These are phyloP conservation scores for Cyrtonyx montezumae DNA, from an alignment of 2,113 vertebrate genomes.

Conservation along the genomic window DNA sequence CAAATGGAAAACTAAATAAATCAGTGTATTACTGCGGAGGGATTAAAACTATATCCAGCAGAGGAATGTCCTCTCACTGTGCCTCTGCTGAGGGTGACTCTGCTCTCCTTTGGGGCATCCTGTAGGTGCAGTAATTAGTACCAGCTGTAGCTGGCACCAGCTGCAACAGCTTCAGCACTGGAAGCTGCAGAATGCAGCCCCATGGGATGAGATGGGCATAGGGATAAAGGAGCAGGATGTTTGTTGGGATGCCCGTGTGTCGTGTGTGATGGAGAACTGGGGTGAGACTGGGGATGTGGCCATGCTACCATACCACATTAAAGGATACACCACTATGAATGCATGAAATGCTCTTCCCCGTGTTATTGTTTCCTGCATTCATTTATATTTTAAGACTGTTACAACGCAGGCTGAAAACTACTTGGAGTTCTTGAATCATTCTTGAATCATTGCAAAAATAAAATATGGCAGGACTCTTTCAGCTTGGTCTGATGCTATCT, in stretches of 20 bases:
- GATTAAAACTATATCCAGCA: background rate
- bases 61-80: background rate
- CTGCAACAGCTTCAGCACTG: background rate
- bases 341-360: background rate
- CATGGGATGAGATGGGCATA: fast-evolving
- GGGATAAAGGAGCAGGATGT: background rate
- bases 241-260: background rate
- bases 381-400: constrained; percentile 1
- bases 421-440: background rate
- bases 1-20: constrained; percentile 29
- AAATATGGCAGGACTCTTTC: background rate
- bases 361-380: background rate
- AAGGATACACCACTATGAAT: background rate
- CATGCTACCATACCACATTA: background rate
- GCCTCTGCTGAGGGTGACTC: background rate
- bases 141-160: constrained; percentile 7
- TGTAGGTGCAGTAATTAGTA: constrained; percentile 22
- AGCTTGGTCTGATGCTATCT: background rate
- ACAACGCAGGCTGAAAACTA: background rate
- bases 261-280: background rate
- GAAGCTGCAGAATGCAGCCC: background rate
- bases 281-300: background rate
- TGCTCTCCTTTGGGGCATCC: constrained; percentile 29
- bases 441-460: background rate
- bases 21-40: constrained; percentile 3